phyloP scores from a whole-genome alignment of 2,113 vertebrate genomes.

The Charina bottae region DNA sequence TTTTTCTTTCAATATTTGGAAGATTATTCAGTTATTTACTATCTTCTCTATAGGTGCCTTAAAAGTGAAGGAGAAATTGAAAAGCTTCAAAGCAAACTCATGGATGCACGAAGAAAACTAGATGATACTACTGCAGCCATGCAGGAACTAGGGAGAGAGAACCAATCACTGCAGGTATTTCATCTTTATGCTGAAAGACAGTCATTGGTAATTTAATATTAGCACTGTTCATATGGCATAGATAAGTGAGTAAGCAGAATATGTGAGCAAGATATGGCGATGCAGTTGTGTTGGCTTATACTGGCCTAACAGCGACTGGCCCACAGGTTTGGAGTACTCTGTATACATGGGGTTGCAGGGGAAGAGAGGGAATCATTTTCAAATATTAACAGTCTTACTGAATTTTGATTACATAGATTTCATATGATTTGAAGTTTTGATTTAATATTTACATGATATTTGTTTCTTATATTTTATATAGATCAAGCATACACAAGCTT shows the following conservation, averaged over 20 bases:
- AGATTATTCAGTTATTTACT: conserved; percentile 10
- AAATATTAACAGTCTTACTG: not conserved
- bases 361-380: not conserved
- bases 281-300: not conserved
- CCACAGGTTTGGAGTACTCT: not conserved
- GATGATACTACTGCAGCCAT: conserved; percentile 97
- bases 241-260: not conserved
- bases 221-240: not conserved
- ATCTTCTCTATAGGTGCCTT: conserved; percentile 82
- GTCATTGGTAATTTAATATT: conserved; percentile 5
- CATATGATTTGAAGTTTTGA: not conserved
- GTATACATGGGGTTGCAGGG: not conserved
- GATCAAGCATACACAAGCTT: conserved; percentile 95
- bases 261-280: not conserved
- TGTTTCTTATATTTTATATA: conserved; percentile 55
- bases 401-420: not conserved
- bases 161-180: conserved; percentile 93
- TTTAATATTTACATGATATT: not conserved
- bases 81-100: conserved; percentile 91
- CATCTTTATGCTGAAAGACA: not conserved
- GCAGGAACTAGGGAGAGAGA: conserved; percentile 96
- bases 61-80: conserved; percentile 98
- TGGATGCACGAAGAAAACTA: conserved; percentile 93
- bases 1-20: conserved; percentile 9
- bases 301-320: not conserved